A percentile compares a stretch with the other conserved stretches of the same genome.
Evolutionary conservation across 2,888 invertebrate species (phyloP).

Genomic region (Didymodactylos carnosus): DNA sequence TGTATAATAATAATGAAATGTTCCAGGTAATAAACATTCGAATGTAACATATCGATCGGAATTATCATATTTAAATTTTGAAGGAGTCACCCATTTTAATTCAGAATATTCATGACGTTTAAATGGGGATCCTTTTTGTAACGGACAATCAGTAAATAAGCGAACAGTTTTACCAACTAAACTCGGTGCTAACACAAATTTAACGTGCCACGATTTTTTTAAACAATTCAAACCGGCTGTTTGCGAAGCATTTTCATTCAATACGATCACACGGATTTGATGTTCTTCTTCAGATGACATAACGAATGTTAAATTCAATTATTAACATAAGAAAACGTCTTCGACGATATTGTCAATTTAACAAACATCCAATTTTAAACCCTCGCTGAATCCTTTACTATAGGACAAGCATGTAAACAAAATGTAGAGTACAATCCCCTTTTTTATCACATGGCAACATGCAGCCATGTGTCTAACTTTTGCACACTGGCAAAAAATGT

Average conservation of each 20-base stretch:
- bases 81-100: slow-evolving; percentile 1
- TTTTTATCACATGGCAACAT: no score
- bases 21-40: background rate
- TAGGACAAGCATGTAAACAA: no score
- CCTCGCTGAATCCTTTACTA: no score
- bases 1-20: slow-evolving; percentile 4
- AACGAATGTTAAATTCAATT: no score
- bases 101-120: background rate
- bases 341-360: no score
- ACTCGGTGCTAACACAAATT: background rate
- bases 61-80: background rate
- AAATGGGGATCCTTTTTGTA: background rate
- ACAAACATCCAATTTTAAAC: no score
- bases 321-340: no score
- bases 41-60: background rate
- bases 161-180: background rate
- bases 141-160: background rate
- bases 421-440: no score
- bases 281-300: no score
- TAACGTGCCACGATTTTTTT: background rate
- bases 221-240: background rate
- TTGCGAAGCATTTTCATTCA: slow-evolving; percentile 3
- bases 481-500: no score
- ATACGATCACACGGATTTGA: background rate
- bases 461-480: no score